Evolutionary conservation across 2,888 invertebrate species (phyloP).

Genomic region (Eupithecia abbreviata): DNA sequence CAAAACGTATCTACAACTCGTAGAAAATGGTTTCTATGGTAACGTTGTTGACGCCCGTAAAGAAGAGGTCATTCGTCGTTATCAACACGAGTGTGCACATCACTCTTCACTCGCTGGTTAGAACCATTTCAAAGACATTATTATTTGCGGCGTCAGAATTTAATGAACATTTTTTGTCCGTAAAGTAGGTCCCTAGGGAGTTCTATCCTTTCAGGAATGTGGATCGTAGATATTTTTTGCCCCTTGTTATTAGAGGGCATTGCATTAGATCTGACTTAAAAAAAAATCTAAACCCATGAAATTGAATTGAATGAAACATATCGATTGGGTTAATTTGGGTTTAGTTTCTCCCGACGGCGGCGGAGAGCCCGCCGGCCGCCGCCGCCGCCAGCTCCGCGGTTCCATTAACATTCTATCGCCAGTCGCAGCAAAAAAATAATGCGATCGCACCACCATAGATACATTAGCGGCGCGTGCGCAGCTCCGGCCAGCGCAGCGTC

Average conservation of each 20-base stretch:
- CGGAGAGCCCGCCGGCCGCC: not conserved
- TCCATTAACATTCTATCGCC: conserved; percentile 42
- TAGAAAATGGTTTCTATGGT: too few relatives aligned
- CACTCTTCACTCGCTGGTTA: too few relatives aligned
- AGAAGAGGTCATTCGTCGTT: too few relatives aligned
- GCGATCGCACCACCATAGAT: conserved; percentile 33
- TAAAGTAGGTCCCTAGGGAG: too few relatives aligned
- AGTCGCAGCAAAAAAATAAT: conserved; percentile 35
- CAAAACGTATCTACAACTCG: too few relatives aligned
- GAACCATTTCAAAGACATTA: too few relatives aligned
- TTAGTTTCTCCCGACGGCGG: not conserved
- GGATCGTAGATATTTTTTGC: too few relatives aligned
- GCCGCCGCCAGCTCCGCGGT: not conserved
- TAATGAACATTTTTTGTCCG: too few relatives aligned
- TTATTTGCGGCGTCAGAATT: too few relatives aligned
- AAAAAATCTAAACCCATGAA: not conserved
- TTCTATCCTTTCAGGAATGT: too few relatives aligned
- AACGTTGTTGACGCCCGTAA: too few relatives aligned
- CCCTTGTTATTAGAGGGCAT: not conserved
- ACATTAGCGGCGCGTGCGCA: conserved; percentile 39
- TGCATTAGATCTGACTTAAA: not conserved
- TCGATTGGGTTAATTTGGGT: not conserved
- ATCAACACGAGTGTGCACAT: too few relatives aligned
- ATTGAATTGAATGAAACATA: not conserved
- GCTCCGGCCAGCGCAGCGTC: not conserved